Conservation (phyloP, 2,113 vertebrate genomes). For the Neolamprologus kungweensis region DNA sequence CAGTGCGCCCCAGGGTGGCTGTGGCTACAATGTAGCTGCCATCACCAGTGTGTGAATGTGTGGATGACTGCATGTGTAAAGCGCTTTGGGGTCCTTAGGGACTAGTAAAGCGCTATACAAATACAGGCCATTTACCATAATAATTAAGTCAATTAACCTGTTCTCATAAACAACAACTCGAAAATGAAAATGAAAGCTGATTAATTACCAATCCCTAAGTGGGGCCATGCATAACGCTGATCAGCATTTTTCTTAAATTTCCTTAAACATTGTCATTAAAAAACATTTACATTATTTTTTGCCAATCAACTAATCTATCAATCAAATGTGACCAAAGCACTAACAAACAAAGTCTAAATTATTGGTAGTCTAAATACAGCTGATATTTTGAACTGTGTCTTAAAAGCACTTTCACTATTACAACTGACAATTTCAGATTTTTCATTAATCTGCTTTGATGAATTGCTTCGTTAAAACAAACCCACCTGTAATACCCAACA, state of each 20-base stretch:
- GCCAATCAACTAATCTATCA: not conserved
- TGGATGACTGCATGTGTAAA: rapidly evolving
- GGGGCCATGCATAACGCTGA: not conserved
- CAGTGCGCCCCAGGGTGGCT: no score
- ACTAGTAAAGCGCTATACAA: rapidly evolving
- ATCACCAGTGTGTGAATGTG: no score
- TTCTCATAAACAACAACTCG: not conserved
- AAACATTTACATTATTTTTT: not conserved
- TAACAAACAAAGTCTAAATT: not conserved
- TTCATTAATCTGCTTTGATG: not conserved
- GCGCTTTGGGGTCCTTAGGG: not conserved
- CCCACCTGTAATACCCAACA: not conserved
- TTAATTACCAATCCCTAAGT: not conserved
- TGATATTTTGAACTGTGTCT: not conserved
- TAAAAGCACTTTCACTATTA: not conserved
- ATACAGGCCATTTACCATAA: not conserved
- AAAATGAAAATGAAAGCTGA: rapidly evolving
- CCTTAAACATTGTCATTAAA: rapidly evolving
- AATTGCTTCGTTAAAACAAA: not conserved
- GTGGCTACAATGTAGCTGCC: no score
- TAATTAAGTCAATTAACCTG: not conserved
- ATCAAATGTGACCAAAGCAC: not conserved
- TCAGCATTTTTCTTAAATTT: not conserved
- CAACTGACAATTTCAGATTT: not conserved
- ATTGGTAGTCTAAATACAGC: not conserved